Base-by-base conservation (phyloP, 2,113 vertebrate genomes). In the Silurus glanis region DNA sequence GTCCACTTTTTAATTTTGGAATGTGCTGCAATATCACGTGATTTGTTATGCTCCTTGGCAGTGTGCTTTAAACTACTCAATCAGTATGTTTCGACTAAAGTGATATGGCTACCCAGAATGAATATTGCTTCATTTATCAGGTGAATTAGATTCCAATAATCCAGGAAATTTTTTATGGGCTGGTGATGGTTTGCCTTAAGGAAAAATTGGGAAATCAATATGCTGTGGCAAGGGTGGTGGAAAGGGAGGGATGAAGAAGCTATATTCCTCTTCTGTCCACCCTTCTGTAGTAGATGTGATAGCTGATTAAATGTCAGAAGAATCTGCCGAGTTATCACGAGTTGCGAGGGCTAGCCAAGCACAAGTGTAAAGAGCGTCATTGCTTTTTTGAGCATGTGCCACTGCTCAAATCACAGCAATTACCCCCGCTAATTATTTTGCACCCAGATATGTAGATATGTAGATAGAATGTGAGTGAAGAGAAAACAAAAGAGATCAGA, bases 351-450 rank as follows among this genome's bases (percentile, higher is more conserved):
- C 88, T 87, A 87, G 86, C 81, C 71, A 64, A 56, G 83, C 79
- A 90, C 85, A 82, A 84, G 85, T 89, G 88, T 86, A 85, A 87
- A 91, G 88, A 88, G 87, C 84, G 84, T 64, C 66, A 62, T 61
- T 89, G 89, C 56, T 89, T 89, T 89, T 89, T 89, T 87, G 37
- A 84, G 91, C 86, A 85, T 83, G 85, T 85, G 86, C 84, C 85
- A 87, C 83, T 85, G 83, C 82, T 58, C 56, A 85, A 56, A 82
- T 90, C 69, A 83, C 72, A 84, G 45, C 82, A 19, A 85, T 89
- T 87, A 85, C 85, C 90, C 78, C 83, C 84, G 91, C 91, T 93
- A 94, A 90, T 90, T 75, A 75, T 81, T 91, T 80, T 72, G 17
- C 6, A 37, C 55, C 62, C 87, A 91, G 53, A 82, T 14, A n/a